Conservation (phyloP, 2,113 vertebrate genomes). For the Oryzias javanicus region DNA sequence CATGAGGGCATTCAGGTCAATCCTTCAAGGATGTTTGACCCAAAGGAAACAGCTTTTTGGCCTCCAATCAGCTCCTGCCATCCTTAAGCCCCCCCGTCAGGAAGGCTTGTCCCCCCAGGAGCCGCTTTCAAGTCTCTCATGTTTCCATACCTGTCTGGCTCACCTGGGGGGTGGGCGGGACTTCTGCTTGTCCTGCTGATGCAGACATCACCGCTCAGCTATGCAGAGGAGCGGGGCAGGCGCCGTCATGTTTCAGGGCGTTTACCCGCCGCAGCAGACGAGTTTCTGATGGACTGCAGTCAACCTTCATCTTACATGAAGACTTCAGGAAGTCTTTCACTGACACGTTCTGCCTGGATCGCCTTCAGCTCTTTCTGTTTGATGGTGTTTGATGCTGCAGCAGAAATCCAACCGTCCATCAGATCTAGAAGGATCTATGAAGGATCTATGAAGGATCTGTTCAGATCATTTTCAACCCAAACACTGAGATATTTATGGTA, state of each 20-base stretch:
- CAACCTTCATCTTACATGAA: neutral
- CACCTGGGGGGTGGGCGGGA: conserved; percentile 63
- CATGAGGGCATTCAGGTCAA: neutral
- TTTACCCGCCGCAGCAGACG: conserved; percentile 38
- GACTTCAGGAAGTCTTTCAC: neutral
- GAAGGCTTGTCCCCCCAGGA: conserved; percentile 47
- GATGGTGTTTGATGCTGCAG: neutral
- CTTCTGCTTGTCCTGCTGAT: conserved; percentile 48
- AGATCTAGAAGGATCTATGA: too few species aligned
- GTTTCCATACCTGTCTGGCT: conserved; percentile 64
- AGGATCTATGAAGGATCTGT: too few species aligned
- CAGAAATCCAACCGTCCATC: too few species aligned
- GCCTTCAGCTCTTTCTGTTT: neutral
- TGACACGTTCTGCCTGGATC: neutral
- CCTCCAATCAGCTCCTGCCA: conserved; percentile 33
- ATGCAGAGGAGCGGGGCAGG: conserved; percentile 66
- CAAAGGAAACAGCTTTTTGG: conserved; percentile 32
- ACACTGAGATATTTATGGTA: too few species aligned
- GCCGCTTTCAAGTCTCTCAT: conserved; percentile 59
- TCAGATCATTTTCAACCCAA: too few species aligned
- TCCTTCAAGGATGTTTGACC: conserved; percentile 26
- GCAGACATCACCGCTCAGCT: conserved; percentile 64
- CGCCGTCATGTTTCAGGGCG: conserved; percentile 54
- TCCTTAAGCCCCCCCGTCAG: conserved; percentile 35
- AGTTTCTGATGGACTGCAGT: conserved; percentile 4